Conservation (phyloP, 2,888 invertebrate genomes). For the Cremastobaeus sp. region DNA sequence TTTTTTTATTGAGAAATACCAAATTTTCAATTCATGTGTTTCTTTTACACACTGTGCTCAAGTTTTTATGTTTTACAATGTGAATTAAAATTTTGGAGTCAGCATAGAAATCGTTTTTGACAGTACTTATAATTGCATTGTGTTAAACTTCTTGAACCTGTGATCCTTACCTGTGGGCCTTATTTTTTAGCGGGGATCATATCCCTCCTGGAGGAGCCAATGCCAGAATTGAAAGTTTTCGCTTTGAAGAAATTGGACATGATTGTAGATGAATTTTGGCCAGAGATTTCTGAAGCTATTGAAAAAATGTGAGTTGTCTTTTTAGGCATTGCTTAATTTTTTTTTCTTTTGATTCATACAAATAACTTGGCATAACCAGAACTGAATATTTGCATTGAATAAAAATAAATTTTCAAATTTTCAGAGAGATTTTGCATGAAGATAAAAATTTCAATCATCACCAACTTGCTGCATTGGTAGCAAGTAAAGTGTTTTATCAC, state of each 20-base stretch:
- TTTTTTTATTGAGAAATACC: background rate
- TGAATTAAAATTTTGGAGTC: constrained; percentile 3
- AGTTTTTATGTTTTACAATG: background rate
- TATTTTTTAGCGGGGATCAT: constrained; percentile 92
- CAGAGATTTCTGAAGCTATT: constrained; percentile 98
- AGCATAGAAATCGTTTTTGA: too few species aligned
- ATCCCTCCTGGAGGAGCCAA: constrained; percentile 95
- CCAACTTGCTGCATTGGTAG: constrained; percentile 96
- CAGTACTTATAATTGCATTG: too few species aligned
- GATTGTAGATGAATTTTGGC: constrained; percentile 99
- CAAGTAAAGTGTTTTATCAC: constrained; percentile 99
- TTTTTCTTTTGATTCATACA: background rate
- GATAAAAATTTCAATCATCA: constrained; percentile 92
- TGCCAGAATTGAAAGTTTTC: constrained; percentile 95
- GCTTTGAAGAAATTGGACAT: constrained; percentile 94
- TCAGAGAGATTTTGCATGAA: constrained; percentile 95
- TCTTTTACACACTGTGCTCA: too few species aligned
- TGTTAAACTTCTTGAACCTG: too few species aligned
- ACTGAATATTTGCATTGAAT: background rate
- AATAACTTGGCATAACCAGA: background rate
- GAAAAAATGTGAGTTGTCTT: constrained; percentile 88
- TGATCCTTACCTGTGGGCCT: too few species aligned
- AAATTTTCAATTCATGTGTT: background rate
- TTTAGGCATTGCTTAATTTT: background rate
- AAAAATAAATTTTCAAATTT: background rate